Evolutionary conservation across 2,888 invertebrate genomes (phyloP).

Genomic region (Cylloceria caligata): DNA sequence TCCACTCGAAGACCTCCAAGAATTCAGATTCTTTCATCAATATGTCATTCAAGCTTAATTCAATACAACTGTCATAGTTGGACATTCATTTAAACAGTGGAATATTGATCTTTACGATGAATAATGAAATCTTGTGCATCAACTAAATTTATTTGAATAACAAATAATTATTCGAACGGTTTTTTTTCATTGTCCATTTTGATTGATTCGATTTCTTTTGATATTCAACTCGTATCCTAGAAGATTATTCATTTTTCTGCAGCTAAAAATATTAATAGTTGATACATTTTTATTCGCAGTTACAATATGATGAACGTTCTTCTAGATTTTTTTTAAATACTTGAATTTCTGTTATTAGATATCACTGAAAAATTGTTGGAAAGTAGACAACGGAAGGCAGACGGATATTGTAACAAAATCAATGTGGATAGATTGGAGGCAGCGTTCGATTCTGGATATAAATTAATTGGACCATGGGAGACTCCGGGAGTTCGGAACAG

Average conservation of each 20-base stretch:
- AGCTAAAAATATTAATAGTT: no score
- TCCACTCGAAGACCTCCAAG: not conserved
- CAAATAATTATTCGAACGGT: not conserved
- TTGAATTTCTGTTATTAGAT: not conserved
- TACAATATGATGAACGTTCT: not conserved
- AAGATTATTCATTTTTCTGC: no score
- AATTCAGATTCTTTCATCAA: not conserved
- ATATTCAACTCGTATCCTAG: not conserved
- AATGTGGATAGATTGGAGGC: not conserved
- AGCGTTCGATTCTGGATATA: conserved; percentile 17
- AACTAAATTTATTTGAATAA: not conserved
- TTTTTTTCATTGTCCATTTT: not conserved
- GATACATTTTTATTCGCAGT: no score
- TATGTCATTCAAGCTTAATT: not conserved
- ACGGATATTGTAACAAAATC: not conserved
- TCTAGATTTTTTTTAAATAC: not conserved
- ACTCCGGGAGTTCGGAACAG: conserved; percentile 8
- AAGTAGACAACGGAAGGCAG: not conserved
- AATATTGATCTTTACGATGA: no score
- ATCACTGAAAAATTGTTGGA: not conserved
- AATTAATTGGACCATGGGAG: conserved; percentile 25
- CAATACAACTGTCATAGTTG: not conserved
- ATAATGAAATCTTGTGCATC: no score
- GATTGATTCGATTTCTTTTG: not conserved
- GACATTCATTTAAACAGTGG: not conserved